phyloP scores from a whole-genome alignment of 2,113 vertebrate genomes.

The Condylura cristata region DNA sequence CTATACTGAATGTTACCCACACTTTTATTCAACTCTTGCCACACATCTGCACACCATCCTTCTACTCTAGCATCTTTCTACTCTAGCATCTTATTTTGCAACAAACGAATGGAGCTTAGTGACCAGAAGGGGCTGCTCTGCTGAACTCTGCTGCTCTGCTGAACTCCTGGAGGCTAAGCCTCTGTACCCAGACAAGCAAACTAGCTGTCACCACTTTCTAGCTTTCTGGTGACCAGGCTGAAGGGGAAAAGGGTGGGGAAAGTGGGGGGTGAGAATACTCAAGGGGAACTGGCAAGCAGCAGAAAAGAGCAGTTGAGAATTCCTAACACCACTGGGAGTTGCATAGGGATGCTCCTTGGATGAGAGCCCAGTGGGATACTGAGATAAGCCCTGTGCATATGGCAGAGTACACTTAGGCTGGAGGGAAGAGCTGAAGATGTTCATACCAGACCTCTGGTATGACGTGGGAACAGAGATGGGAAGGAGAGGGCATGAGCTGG shows the following conservation, averaged over 20 bases:
- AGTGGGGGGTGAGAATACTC: not conserved
- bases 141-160: not conserved
- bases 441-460: not conserved
- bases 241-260: not conserved
- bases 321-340: not conserved
- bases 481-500: not conserved
- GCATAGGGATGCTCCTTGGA: not conserved
- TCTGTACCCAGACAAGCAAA: not conserved
- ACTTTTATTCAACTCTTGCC: not conserved
- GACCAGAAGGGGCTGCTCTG: not conserved
- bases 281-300: not conserved
- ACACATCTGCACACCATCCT: not conserved
- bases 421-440: not conserved
- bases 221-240: not conserved
- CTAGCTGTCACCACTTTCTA: not conserved
- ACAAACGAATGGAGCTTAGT: not conserved
- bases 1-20: not conserved
- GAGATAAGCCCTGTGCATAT: not conserved
- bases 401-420: not conserved
- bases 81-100: not conserved
- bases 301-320: not conserved
- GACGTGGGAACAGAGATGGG: not conserved
- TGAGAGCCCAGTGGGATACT: fast-evolving
- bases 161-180: not conserved
- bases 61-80: not conserved